phyloP scores from a whole-genome alignment of 2,888 invertebrate genomes.

The Dynastes maya region DNA sequence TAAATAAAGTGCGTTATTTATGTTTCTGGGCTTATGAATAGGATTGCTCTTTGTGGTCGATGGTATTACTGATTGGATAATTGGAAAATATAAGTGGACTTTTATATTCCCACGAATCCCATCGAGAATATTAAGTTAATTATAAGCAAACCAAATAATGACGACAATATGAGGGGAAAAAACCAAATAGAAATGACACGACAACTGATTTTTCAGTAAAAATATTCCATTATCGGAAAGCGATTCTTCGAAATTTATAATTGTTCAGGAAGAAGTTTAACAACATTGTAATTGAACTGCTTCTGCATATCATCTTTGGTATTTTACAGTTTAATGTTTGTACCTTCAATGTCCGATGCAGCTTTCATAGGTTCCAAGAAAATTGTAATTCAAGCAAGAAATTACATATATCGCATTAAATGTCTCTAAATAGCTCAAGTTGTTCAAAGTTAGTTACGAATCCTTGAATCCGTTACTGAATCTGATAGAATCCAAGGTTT shows the following conservation, averaged over 20 bases:
- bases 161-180: not conserved
- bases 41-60: constrained; percentile 41
- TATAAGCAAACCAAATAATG: not conserved
- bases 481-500: too few relatives aligned
- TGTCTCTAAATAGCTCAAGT: too few relatives aligned
- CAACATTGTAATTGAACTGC: too few relatives aligned
- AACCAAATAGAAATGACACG: not conserved
- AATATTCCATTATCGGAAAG: not conserved
- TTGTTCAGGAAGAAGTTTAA: not conserved
- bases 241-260: constrained; percentile 9
- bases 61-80: constrained; percentile 46
- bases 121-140: constrained; percentile 16
- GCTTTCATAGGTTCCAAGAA: too few relatives aligned
- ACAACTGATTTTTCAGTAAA: not conserved
- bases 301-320: too few relatives aligned
- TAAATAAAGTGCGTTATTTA: constrained; percentile 40
- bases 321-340: too few relatives aligned
- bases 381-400: too few relatives aligned
- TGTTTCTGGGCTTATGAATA: constrained; percentile 42
- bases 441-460: too few relatives aligned
- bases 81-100: constrained; percentile 34
- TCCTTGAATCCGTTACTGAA: too few relatives aligned
- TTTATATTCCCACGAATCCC: constrained; percentile 31
- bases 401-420: too few relatives aligned
- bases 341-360: too few relatives aligned